phyloP scores from a whole-genome alignment of 2,797 vertebrate species.

The Helostoma temminkii region DNA sequence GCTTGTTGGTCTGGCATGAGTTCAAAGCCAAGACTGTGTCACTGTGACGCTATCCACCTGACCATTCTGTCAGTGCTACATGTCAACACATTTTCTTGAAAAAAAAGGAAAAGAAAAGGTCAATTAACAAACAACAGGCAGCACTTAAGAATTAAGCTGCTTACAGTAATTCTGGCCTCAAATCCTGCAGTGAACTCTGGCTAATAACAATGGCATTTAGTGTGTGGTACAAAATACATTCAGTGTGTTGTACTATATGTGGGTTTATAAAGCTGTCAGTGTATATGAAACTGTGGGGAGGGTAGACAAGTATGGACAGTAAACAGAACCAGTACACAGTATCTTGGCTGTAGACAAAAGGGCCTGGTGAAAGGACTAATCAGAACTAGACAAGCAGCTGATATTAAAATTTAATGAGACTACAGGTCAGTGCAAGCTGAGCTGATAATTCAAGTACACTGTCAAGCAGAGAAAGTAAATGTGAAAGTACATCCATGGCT shows the following conservation, averaged over 20 bases:
- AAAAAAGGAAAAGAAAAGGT: constrained; percentile 21
- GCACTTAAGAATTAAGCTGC: constrained; percentile 72
- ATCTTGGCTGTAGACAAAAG: constrained; percentile 64
- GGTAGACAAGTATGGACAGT: constrained; percentile 32
- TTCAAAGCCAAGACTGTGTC: constrained; percentile 42
- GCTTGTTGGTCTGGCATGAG: constrained; percentile 38
- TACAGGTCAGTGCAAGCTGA: constrained; percentile 56
- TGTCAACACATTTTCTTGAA: constrained; percentile 37
- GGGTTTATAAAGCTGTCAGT: constrained; percentile 46
- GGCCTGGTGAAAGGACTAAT: constrained; percentile 76
- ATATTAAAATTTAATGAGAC: constrained; percentile 86
- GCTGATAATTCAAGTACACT: constrained; percentile 32
- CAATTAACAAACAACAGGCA: constrained; percentile 71
- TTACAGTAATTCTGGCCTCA: constrained; percentile 58
- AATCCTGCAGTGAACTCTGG: constrained; percentile 61
- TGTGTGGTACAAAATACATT: constrained; percentile 40
- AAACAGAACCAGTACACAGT: constrained; percentile 48
- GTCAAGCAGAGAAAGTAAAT: constrained; percentile 56
- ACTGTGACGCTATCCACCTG: constrained; percentile 41
- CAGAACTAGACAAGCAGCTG: constrained; percentile 66
- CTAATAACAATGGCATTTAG: constrained; percentile 69
- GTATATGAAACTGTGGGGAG: constrained; percentile 30
- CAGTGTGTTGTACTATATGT: constrained; percentile 39
- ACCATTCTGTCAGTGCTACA: constrained; percentile 61
- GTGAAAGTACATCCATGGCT: not conserved